Evolutionary conservation across 1,140 invertebrate genomes (phyloP).

Genomic region (Propsilocerus akamusi): DNA sequence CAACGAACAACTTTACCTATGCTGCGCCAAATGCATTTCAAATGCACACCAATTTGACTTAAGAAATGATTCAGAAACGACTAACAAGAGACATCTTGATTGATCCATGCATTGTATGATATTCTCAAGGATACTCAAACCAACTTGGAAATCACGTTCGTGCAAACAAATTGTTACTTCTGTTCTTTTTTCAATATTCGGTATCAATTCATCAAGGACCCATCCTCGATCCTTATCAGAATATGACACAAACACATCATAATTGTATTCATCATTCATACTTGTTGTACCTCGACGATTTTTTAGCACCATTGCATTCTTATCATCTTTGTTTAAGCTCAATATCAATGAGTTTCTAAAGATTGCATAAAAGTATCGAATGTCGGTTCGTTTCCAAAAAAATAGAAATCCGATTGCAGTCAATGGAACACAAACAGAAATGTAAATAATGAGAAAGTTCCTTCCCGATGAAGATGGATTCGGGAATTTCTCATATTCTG

Average conservation of each 20-base stretch:
- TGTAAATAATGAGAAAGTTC: background rate
- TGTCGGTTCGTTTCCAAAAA: background rate
- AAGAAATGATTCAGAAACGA: slow-evolving; percentile 36
- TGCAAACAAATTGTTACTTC: slow-evolving; percentile 37
- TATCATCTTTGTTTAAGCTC: slow-evolving; percentile 5
- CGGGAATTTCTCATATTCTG: background rate
- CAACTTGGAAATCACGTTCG: slow-evolving; percentile 42
- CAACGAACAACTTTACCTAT: slow-evolving; percentile 23
- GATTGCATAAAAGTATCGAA: background rate
- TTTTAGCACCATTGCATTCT: slow-evolving; percentile 7
- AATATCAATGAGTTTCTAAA: background rate
- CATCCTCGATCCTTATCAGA: slow-evolving; percentile 36
- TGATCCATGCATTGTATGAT: slow-evolving; percentile 42
- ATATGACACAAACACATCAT: slow-evolving; percentile 43
- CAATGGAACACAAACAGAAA: background rate
- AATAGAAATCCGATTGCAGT: background rate
- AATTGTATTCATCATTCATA: slow-evolving; percentile 18
- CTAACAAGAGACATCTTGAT: slow-evolving; percentile 33
- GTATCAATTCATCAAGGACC: slow-evolving; percentile 35
- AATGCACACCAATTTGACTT: slow-evolving; percentile 44
- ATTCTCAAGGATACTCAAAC: slow-evolving; percentile 38
- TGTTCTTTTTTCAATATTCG: slow-evolving; percentile 32
- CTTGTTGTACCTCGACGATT: slow-evolving; percentile 11
- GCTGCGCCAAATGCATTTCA: slow-evolving; percentile 43
- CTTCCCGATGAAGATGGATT: background rate